These are phyloP conservation scores for Syrista parreyssii DNA, from an alignment of 2,888 invertebrate genomes.

Conservation along the genomic window DNA sequence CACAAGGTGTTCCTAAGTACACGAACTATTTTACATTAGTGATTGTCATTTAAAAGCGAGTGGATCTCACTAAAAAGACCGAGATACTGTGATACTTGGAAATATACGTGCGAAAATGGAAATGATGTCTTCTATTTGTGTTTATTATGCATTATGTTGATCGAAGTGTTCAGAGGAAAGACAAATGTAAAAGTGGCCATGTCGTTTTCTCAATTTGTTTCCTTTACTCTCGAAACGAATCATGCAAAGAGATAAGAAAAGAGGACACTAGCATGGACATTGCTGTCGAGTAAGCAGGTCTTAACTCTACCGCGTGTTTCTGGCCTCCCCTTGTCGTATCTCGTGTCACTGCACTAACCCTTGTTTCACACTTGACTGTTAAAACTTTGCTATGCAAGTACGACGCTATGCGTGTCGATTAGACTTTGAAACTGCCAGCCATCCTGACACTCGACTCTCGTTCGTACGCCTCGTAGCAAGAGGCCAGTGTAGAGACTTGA, in stretches of 20 bases:
- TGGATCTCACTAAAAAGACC: constrained; percentile 2
- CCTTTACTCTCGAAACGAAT: too few species aligned
- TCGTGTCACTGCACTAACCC: too few species aligned
- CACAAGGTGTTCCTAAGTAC: not conserved
- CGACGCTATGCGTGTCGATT: not conserved
- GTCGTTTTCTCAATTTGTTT: not conserved
- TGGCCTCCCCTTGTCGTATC: too few species aligned
- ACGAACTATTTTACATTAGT: not conserved
- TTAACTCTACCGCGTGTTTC: not conserved
- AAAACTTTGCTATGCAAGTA: not conserved
- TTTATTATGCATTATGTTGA: not conserved
- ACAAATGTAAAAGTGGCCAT: not conserved
- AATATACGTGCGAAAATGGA: constrained; percentile 22
- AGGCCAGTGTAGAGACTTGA: not conserved
- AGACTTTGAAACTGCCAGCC: not conserved
- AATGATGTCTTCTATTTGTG: not conserved
- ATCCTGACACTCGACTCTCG: too few species aligned
- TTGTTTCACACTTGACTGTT: too few species aligned
- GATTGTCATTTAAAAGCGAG: not conserved
- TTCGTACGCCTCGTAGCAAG: too few species aligned
- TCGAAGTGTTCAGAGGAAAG: not conserved
- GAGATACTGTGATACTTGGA: constrained; percentile 45
- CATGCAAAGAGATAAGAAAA: too few species aligned
- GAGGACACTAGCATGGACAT: too few species aligned
- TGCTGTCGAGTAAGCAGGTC: not conserved